phyloP scores from a whole-genome alignment of 2,888 invertebrate species.

The Xylota segnis region DNA sequence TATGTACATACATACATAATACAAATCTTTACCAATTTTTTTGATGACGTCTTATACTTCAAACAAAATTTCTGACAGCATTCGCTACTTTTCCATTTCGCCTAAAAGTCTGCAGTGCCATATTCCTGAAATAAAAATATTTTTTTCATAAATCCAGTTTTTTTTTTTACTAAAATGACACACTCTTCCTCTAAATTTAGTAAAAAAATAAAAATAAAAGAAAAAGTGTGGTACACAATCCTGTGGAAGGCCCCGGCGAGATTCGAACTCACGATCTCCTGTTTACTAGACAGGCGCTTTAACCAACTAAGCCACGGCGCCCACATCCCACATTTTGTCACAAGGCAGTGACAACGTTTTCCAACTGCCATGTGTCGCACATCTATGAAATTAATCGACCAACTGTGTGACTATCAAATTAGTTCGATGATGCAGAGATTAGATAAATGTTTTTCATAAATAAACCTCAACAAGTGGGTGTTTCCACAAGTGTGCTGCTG shows the following conservation, averaged over 20 bases:
- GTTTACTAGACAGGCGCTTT: constrained; percentile 85
- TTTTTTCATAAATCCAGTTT: too few species aligned
- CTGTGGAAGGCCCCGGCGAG: constrained; percentile 80
- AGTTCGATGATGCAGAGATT: constrained; percentile 1
- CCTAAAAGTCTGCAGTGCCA: too few species aligned
- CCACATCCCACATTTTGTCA: constrained; percentile 46
- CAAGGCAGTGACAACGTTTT: neutral
- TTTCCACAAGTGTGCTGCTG: neutral
- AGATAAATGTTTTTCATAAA: neutral
- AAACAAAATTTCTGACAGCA: too few species aligned
- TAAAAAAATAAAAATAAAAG: neutral
- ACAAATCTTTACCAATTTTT: too few species aligned
- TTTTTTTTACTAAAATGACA: too few species aligned
- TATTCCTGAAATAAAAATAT: too few species aligned
- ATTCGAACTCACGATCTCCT: constrained; percentile 83
- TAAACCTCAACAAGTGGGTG: neutral
- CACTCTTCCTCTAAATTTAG: too few species aligned
- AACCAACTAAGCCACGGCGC: constrained; percentile 85
- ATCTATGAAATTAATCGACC: neutral
- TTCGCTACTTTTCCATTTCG: too few species aligned
- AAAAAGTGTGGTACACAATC: too few species aligned
- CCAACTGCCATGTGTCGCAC: neutral
- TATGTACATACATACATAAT: too few species aligned
- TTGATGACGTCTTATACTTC: too few species aligned
- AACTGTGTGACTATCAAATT: neutral